phyloP scores from a whole-genome alignment of 2,113 vertebrate genomes.

The Synchiropus splendidus region DNA sequence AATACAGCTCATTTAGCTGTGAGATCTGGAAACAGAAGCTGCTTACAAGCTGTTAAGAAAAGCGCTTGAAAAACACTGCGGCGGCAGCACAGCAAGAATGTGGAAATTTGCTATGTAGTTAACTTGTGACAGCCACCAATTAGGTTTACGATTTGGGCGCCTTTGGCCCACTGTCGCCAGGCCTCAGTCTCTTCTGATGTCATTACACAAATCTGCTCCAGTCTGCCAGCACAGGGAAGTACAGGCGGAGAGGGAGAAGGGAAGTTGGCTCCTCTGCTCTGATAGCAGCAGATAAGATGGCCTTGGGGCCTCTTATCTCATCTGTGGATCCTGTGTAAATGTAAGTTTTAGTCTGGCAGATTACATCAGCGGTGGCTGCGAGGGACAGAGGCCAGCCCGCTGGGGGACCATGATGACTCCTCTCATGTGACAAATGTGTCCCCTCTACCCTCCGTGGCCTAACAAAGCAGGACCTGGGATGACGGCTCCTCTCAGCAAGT shows the following conservation, averaged over 20 bases:
- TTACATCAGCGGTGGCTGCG: constrained; percentile 61
- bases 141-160: constrained; percentile 39
- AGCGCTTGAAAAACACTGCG: constrained; percentile 30
- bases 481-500: constrained; percentile 43
- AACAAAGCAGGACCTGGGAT: constrained; percentile 34
- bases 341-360: constrained; percentile 61
- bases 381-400: constrained; percentile 49
- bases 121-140: constrained; percentile 51
- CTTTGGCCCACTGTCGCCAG: constrained; percentile 45
- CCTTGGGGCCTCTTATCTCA: constrained; percentile 60
- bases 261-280: constrained; percentile 50
- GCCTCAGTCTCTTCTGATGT: constrained; percentile 56
- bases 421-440: constrained; percentile 57
- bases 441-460: constrained; percentile 33
- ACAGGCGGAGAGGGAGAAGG: constrained; percentile 32
- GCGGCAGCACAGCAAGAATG: constrained; percentile 33
- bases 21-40: constrained; percentile 13
- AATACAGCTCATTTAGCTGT: neutral
- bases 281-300: constrained; percentile 58
- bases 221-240: constrained; percentile 51
- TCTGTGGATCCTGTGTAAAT: constrained; percentile 60
- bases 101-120: constrained; percentile 53
- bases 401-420: constrained; percentile 46
- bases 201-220: constrained; percentile 41
- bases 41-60: constrained; percentile 28